Evolutionary conservation across 2,888 invertebrate genomes (phyloP).

Genomic region (Leptinotarsa tumamoca): DNA sequence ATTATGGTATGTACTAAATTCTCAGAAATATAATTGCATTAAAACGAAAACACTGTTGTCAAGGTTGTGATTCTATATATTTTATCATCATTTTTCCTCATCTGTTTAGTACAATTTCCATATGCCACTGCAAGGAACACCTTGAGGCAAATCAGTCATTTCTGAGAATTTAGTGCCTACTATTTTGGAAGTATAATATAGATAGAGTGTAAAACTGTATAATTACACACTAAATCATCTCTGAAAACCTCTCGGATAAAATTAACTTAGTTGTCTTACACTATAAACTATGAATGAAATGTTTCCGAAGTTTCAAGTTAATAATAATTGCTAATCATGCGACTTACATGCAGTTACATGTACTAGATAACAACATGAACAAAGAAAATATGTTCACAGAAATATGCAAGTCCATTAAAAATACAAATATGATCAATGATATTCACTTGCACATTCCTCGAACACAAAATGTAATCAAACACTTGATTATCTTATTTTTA

Average conservation of each 20-base stretch:
- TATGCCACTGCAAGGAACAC: no score
- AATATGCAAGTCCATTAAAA: neutral
- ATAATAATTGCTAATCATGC: conserved; percentile 24
- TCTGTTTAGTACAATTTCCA: no score
- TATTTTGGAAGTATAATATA: neutral
- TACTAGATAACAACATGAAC: conserved; percentile 18
- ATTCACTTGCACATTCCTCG: neutral
- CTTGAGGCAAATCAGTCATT: no score
- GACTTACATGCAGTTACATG: conserved; percentile 29
- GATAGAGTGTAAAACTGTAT: neutral
- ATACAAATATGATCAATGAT: neutral
- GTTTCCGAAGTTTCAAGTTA: conserved; percentile 3
- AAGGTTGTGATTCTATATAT: no score
- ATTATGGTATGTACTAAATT: no score
- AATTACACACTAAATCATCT: neutral
- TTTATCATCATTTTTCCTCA: no score
- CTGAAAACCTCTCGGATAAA: neutral
- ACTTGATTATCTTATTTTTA: conserved; percentile 31
- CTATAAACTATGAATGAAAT: neutral
- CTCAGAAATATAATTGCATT: no score
- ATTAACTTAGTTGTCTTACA: neutral
- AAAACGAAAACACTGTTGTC: no score
- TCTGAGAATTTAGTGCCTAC: no score
- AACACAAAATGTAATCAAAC: neutral
- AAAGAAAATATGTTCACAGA: neutral